phyloP scores from a whole-genome alignment of 2,888 invertebrate genomes.

The Blastobasis lacticolella region DNA sequence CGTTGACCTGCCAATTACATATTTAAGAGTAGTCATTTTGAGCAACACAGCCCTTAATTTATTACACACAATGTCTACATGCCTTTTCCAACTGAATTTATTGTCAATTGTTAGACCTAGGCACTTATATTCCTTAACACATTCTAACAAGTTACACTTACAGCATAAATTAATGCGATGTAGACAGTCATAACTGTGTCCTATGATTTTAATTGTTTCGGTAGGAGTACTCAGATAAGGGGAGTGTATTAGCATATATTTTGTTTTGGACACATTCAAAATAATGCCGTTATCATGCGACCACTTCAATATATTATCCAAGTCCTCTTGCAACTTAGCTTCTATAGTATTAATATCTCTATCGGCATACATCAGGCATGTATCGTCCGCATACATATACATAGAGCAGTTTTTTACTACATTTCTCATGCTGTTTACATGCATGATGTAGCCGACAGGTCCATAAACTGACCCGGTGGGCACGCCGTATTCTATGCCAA shows the following conservation, averaged over 20 bases:
- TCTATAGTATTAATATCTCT: slow-evolving; percentile 3
- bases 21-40: no score
- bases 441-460: slow-evolving; percentile 14
- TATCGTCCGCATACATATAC: slow-evolving; percentile 13
- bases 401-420: slow-evolving; percentile 2
- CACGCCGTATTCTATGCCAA: slow-evolving; percentile 6
- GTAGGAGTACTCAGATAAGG: neutral
- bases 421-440: slow-evolving; percentile 11
- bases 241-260: slow-evolving; percentile 5
- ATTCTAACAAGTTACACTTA: no score
- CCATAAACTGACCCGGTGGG: slow-evolving; percentile 15
- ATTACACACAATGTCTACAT: no score
- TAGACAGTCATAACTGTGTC: no score
- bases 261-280: slow-evolving; percentile 9
- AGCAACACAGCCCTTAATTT: no score
- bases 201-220: no score
- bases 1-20: no score
- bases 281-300: slow-evolving; percentile 10
- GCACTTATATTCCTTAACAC: no score
- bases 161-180: no score
- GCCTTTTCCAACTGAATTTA: no score
- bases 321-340: slow-evolving; percentile 8
- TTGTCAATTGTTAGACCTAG: no score
- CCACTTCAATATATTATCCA: slow-evolving; percentile 10
- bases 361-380: slow-evolving; percentile 8